phyloP scores from a whole-genome alignment of 2,113 vertebrate species.

The Sarotherodon lohbergeri region DNA sequence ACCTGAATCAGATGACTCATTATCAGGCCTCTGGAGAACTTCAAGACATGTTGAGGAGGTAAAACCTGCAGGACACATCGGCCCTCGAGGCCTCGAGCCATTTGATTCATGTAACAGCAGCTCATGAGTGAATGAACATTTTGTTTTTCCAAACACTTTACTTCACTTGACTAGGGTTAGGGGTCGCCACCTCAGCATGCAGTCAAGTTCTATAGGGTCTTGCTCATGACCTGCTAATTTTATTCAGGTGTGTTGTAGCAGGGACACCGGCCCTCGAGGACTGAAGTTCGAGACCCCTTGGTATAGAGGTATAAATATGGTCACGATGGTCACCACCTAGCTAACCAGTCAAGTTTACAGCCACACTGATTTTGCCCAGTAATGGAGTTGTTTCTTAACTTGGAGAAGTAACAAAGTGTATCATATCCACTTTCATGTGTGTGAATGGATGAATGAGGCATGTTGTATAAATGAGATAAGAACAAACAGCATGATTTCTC shows the following conservation, averaged over 20 bases:
- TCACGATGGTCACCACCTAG: not conserved
- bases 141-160: not conserved
- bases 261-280: fast-evolving
- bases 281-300: not conserved
- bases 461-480: not conserved
- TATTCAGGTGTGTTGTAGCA: not conserved
- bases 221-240: not conserved
- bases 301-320: not conserved
- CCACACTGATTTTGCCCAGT: not conserved
- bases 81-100: not conserved
- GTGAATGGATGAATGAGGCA: not conserved
- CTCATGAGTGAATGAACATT: not conserved
- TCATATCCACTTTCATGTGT: not conserved
- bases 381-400: not conserved
- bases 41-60: not conserved
- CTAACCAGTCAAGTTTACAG: not conserved
- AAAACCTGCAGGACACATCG: not conserved
- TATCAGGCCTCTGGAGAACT: not conserved
- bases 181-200: not conserved
- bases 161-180: not conserved
- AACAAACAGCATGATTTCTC: not conserved
- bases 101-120: not conserved
- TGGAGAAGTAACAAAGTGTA: not conserved
- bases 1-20: not conserved
- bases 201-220: not conserved